Evolutionary conservation across 2,113 vertebrate species (phyloP).

Genomic region (Ahaetulla prasina): DNA sequence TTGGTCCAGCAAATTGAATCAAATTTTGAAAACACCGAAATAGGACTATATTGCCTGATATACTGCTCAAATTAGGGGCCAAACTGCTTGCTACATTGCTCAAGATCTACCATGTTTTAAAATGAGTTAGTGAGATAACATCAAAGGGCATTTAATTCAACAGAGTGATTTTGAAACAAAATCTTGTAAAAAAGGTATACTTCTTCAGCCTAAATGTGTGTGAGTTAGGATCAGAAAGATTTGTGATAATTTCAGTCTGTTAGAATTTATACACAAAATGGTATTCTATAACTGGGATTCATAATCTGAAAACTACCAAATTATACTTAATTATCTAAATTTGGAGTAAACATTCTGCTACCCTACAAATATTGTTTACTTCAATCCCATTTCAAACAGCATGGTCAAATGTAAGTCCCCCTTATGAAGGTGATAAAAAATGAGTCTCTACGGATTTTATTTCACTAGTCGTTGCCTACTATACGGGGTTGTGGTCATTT

Average conservation of each 20-base stretch:
- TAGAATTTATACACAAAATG: background rate
- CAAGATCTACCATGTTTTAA: background rate
- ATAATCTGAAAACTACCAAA: background rate
- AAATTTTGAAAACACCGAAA: background rate
- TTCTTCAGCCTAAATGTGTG: background rate
- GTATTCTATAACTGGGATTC: too few species aligned
- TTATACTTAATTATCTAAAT: background rate
- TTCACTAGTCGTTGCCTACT: too few species aligned
- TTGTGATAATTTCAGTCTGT: background rate
- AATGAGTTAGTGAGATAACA: background rate
- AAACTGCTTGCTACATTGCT: background rate
- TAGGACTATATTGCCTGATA: background rate
- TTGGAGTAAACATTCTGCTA: background rate
- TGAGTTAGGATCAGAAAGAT: background rate
- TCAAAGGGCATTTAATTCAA: background rate
- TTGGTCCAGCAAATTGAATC: background rate
- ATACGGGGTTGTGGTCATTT: too few species aligned
- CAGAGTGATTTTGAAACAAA: background rate
- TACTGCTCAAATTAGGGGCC: background rate
- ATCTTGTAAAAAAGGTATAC: background rate
- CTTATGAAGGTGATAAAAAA: background rate
- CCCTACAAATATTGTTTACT: background rate
- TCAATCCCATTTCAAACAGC: background rate
- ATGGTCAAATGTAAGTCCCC: background rate
- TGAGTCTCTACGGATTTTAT: too few species aligned